Evolutionary conservation across 2,797 vertebrate genomes (phyloP).

Genomic region (Cryptoblepharus egeriae): DNA sequence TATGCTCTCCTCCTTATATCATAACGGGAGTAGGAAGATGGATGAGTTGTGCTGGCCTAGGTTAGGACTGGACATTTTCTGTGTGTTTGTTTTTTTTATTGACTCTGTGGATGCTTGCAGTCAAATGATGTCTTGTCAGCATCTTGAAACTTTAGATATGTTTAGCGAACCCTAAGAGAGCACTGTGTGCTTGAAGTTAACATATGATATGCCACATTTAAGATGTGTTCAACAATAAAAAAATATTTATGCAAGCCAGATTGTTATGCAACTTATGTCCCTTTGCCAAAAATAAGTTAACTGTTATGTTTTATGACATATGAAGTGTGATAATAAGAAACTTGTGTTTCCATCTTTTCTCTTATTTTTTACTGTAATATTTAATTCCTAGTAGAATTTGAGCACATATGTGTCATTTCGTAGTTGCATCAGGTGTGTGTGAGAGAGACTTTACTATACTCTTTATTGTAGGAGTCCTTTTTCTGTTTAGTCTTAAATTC

Average conservation of each 20-base stretch:
- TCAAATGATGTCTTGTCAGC: constrained; percentile 43
- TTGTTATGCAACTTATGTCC: constrained; percentile 78
- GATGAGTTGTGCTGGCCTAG: too few relatives aligned
- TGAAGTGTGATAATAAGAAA: constrained; percentile 90
- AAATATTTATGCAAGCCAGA: constrained; percentile 75
- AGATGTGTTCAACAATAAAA: constrained; percentile 79
- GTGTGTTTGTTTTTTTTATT: constrained; percentile 65
- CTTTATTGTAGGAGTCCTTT: constrained; percentile 63
- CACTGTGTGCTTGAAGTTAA: constrained; percentile 62
- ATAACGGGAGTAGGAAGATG: too few relatives aligned
- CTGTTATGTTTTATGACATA: constrained; percentile 83
- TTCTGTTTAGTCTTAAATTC: constrained; percentile 57
- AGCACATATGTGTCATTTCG: constrained; percentile 77
- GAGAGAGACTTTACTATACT: constrained; percentile 60
- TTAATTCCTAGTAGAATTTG: constrained; percentile 74
- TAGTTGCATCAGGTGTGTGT: constrained; percentile 74
- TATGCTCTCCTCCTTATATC: too few relatives aligned
- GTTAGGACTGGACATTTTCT: too few relatives aligned
- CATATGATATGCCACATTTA: constrained; percentile 73
- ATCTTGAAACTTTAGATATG: constrained; percentile 60
- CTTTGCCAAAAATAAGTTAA: constrained; percentile 85
- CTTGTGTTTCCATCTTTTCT: constrained; percentile 82
- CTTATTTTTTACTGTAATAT: constrained; percentile 84
- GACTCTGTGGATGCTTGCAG: constrained; percentile 51
- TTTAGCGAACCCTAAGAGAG: constrained; percentile 51